Conservation (phyloP, 1,140 invertebrate species). For the Lycorma delicatula region DNA sequence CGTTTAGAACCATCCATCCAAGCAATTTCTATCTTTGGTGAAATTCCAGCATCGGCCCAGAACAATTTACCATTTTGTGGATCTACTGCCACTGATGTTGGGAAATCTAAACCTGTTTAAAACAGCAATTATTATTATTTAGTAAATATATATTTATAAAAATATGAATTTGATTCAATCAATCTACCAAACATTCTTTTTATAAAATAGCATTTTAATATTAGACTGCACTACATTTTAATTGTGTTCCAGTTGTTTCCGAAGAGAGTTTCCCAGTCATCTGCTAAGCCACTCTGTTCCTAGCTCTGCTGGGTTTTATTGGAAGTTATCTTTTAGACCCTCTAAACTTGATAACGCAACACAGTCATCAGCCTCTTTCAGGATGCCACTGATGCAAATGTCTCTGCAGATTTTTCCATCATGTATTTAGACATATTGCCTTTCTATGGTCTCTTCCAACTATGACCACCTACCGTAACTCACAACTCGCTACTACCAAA, state of each 20-base stretch:
- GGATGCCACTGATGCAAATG: too few relatives aligned
- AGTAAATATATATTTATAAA: not conserved
- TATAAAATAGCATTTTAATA: not conserved
- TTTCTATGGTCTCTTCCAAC: too few relatives aligned
- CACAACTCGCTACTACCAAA: too few relatives aligned
- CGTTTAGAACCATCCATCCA: constrained; percentile 95
- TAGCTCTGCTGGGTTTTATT: too few relatives aligned
- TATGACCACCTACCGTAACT: too few relatives aligned
- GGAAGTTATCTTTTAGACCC: too few relatives aligned
- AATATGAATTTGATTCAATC: not conserved
- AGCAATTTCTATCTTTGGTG: constrained; percentile 77
- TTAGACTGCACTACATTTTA: not conserved
- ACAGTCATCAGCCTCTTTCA: too few relatives aligned
- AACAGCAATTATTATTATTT: constrained; percentile 27
- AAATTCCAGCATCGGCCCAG: constrained; percentile 80
- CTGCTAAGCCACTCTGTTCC: too few relatives aligned
- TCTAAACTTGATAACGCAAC: too few relatives aligned
- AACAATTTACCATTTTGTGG: constrained; percentile 76
- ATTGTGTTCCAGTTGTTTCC: not conserved
- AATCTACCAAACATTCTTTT: not conserved
- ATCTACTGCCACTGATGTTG: constrained; percentile 79
- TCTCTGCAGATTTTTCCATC: too few relatives aligned
- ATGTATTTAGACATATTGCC: too few relatives aligned
- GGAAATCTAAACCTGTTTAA: constrained; percentile 61
- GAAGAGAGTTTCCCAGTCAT: not conserved